A percentile compares a stretch with the other conserved stretches of the same genome.
Conservation (phyloP, 2,888 invertebrate genomes). For the Mythimna albipuncta region DNA sequence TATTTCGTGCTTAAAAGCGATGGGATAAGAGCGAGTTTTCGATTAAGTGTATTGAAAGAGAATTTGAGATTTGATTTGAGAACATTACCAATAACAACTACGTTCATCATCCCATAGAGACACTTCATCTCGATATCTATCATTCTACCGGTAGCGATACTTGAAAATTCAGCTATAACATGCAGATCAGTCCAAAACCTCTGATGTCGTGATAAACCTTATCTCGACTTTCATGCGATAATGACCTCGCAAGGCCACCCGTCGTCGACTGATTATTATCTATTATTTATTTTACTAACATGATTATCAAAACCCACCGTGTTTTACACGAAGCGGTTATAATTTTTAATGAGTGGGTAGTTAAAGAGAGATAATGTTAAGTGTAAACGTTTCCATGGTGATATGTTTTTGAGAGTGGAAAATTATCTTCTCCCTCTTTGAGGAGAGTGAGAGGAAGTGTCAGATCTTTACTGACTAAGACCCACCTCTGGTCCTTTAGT, state of each 20-base stretch:
- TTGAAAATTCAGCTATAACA: slow-evolving; percentile 11
- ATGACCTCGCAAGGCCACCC: slow-evolving; percentile 70
- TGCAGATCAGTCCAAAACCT: slow-evolving; percentile 45
- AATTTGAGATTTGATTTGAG: too few relatives aligned
- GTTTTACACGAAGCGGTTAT: slow-evolving; percentile 40
- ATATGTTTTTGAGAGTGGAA: slow-evolving; percentile 1
- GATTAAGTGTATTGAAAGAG: too few relatives aligned
- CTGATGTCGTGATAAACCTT: slow-evolving; percentile 47
- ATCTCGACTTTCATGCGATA: slow-evolving; percentile 62
- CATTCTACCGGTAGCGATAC: slow-evolving; percentile 13
- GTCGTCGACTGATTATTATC: slow-evolving; percentile 61
- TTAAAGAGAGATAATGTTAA: slow-evolving; percentile 29
- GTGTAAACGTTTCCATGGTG: slow-evolving; percentile 7
- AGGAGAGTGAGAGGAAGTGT: too few relatives aligned
- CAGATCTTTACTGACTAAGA: too few relatives aligned
- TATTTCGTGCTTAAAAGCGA: too few relatives aligned
- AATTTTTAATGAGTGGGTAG: slow-evolving; percentile 40
- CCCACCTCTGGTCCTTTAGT: too few relatives aligned
- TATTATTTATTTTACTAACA: slow-evolving; percentile 60
- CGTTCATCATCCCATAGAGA: neutral
- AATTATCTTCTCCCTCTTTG: too few relatives aligned
- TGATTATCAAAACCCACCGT: slow-evolving; percentile 47
- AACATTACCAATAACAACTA: neutral
- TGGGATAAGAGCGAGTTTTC: too few relatives aligned
- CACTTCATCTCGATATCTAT: neutral